Evolutionary conservation across 2,888 invertebrate species (phyloP), one percentile per base, ranked within the genome.

Genomic region (Cataglyphis altisquamis): DNA sequence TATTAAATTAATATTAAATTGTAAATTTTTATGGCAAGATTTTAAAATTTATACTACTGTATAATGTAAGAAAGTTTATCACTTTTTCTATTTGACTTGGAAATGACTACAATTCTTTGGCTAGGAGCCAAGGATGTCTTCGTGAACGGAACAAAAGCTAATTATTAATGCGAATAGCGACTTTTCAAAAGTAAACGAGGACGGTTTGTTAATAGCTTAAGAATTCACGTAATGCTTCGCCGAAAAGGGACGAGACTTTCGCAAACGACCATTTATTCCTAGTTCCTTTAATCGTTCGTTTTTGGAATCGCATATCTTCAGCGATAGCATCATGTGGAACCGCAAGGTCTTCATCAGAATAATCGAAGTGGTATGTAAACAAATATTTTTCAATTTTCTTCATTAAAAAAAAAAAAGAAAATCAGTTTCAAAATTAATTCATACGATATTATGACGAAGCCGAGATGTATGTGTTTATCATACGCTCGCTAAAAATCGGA

Each of bases 301-400:
- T 12, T 52, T 45, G 48, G 29, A 36, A 64, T 25, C 60, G 55
- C 29, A 21, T 36, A 6, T 36, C n/a, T 39, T 15, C 29, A 39
- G 36, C 0, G 10, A 32, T 39, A 21, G 52, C 36, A 92, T 92
- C 85, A 94, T 94, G 94, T 94, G 93, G 93, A 94, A 94, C 87
- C 93, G 94, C 73, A 94, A 94, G 92, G 94, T 94, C 57, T 92
- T 92, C 85, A 91, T 94, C 85, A 93, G 94, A 86, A 92, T 94
- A 72, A 85, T 94, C 84, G 94, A 94, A 91, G 92, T 94, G 94
- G 94, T 94, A 89, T 77, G 94, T 93, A 70, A 12, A 67, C 4
- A 12, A 18, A n/a, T 62, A 63, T 41, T 18, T 25, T 39, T 36
- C 9, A 15, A 36, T 52, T 18, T 18, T 4, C 3, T 21, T 52